Evolutionary conservation across 2,888 invertebrate species (phyloP).

Genomic region (Dusona sp.): DNA sequence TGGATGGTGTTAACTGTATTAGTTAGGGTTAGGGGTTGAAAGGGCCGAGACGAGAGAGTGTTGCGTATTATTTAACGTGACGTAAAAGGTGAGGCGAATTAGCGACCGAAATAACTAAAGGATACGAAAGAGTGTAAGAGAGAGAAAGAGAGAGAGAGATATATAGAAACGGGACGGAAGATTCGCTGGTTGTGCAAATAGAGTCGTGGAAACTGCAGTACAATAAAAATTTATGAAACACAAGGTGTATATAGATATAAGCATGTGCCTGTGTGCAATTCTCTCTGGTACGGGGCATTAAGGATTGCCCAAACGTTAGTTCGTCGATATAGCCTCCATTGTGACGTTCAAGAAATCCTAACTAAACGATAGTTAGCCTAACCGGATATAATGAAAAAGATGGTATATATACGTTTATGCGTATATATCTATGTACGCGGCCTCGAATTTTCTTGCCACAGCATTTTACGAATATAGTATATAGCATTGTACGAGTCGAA

Average conservation of each 20-base stretch:
- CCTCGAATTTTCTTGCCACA: constrained; percentile 1
- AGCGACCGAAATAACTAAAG: constrained; percentile 20
- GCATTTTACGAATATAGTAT: constrained; percentile 26
- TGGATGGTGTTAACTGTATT: background rate
- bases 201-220: constrained; percentile 23
- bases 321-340: constrained; percentile 26
- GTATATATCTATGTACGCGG: background rate
- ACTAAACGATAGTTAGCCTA: constrained; percentile 52
- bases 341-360: constrained; percentile 17
- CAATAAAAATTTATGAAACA: constrained; percentile 47
- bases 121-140: background rate
- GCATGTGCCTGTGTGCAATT: constrained; percentile 18
- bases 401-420: constrained; percentile 4
- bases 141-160: background rate
- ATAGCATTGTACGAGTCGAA: background rate
- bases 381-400: constrained; percentile 16
- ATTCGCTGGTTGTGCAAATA: constrained; percentile 38
- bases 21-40: constrained; percentile 11
- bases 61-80: constrained; percentile 47
- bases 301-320: constrained; percentile 56
- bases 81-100: constrained; percentile 25
- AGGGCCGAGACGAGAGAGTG: constrained; percentile 19
- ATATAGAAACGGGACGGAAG: background rate
- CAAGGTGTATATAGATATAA: background rate
- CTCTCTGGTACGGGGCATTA: constrained; percentile 58